Evolutionary conservation across 2,113 vertebrate species (phyloP).

Genomic region (Lycocorax pyrrhopterus): DNA sequence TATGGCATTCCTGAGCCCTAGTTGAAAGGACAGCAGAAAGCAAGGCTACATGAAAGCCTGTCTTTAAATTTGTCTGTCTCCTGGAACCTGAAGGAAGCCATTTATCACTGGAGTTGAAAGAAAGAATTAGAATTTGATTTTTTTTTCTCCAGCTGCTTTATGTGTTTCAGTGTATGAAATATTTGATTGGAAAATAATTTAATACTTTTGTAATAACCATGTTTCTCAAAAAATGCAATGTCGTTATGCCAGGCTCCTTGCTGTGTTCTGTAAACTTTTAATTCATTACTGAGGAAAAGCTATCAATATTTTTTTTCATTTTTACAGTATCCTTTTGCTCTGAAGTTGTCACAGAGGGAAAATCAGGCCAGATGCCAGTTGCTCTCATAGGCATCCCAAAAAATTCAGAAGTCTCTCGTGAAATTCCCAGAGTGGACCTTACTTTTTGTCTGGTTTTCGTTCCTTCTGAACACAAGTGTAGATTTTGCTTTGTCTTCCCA

Average conservation of each 20-base stretch:
- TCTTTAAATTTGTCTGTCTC: background rate
- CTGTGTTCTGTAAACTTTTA: constrained; percentile 23
- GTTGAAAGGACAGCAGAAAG: background rate
- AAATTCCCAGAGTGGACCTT: background rate
- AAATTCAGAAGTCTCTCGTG: background rate
- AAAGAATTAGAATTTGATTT: constrained; percentile 9
- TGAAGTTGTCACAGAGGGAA: background rate
- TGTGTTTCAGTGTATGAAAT: constrained; percentile 20
- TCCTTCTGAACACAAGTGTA: background rate
- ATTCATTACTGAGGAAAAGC: background rate
- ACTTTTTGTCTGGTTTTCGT: background rate
- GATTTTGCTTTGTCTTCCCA: background rate
- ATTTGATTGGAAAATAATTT: constrained; percentile 48
- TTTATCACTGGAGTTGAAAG: background rate
- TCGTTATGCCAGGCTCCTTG: background rate
- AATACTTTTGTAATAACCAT: constrained; percentile 20
- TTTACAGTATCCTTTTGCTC: background rate
- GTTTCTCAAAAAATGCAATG: background rate
- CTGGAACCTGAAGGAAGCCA: background rate
- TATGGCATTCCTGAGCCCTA: background rate
- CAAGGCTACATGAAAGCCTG: background rate
- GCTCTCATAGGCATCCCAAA: background rate
- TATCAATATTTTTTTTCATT: constrained; percentile 16
- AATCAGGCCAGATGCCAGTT: background rate
- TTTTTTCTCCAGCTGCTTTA: constrained; percentile 27